phyloP scores from a whole-genome alignment of 2,888 invertebrate species.

The Oscheius myriophilus region DNA sequence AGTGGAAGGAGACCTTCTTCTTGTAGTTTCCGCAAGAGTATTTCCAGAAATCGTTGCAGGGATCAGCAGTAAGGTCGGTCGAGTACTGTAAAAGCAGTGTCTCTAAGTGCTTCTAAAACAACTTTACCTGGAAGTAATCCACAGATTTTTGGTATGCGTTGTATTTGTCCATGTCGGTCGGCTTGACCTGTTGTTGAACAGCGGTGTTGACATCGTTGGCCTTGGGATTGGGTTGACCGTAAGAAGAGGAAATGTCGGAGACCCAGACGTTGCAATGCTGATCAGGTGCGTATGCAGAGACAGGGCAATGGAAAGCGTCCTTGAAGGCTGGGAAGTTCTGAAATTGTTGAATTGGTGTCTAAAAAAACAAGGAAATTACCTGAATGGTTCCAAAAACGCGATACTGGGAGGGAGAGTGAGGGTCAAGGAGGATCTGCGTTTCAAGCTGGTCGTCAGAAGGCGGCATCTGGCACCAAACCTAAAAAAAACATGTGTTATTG shows the following conservation, averaged over 20 bases:
- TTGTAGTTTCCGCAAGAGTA: constrained; percentile 61
- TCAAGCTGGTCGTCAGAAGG: constrained; percentile 29
- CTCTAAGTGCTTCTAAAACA: too few species aligned
- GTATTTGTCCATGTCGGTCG: constrained; percentile 39
- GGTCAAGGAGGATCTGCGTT: constrained; percentile 53
- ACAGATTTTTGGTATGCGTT: constrained; percentile 46
- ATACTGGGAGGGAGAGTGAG: constrained; percentile 57
- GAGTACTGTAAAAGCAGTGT: constrained; percentile 25
- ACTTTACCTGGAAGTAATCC: constrained; percentile 44
- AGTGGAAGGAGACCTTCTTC: constrained; percentile 41
- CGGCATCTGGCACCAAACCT: constrained; percentile 55
- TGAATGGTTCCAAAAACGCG: constrained; percentile 58
- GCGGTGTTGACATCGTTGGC: constrained; percentile 35
- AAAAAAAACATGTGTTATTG: too few species aligned
- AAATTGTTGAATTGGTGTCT: not conserved
- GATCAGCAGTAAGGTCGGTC: constrained; percentile 52
- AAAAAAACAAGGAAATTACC: constrained; percentile 33
- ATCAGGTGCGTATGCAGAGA: constrained; percentile 53
- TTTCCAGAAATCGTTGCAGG: constrained; percentile 64
- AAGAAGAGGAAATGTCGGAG: constrained; percentile 34
- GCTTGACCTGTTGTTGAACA: constrained; percentile 36
- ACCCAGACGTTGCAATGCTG: constrained; percentile 66
- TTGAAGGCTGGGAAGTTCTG: constrained; percentile 69
- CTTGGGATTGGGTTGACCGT: constrained; percentile 28
- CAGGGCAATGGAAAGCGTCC: constrained; percentile 68